Evolutionary conservation across 2,888 invertebrate genomes (phyloP), one percentile per base, ranked within the genome.

Genomic region (Steinernema scapterisci): DNA sequence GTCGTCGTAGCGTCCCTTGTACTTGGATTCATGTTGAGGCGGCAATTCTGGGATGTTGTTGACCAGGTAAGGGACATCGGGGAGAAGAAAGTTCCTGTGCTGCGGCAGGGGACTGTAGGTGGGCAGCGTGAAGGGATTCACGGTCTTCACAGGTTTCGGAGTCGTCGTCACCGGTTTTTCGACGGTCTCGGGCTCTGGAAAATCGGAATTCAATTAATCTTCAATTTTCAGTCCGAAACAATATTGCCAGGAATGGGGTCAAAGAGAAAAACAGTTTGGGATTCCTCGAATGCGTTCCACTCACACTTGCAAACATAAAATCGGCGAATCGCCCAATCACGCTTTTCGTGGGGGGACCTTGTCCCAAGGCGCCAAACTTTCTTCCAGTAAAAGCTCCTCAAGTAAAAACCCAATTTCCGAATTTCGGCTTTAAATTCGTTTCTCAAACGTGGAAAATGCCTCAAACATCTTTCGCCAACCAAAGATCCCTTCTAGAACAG

Each of bases 1-100:
- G 25, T 71, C 71, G 27, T 71, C 71, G 51, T 48, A 71, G 51
- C 27, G 71, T 5, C 71, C 71, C 31, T 71, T 71, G 71, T 71
- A 71, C 71, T 71, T 71, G 25, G 71, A 71, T 27, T 71, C 71
- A 16, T 43, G 71, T 16, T 71, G 71, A 3, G 51, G 48, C 13
- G 71, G 71, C 25, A 71, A 45, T 25, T 71, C 71, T 16, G 71
- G 51, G 13, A 48, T 71, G 71, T 46, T 71, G 71, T 63, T 63
- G 31, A 63, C 63, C 3, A 63, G 31, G 63, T 63, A 63, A 25
- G 63, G 63, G 2, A 31, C 63, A 16, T 63, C 63, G 11, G 63
- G 63, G 27, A 63, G 27, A 1, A 63, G 31, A n/a, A 63, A 63
- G n/a, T 63, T 63, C 63, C 63, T 27, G 63, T 63, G 63, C 38